phyloP scores from a whole-genome alignment of 2,888 invertebrate genomes.

The Nomada hirtipes region DNA sequence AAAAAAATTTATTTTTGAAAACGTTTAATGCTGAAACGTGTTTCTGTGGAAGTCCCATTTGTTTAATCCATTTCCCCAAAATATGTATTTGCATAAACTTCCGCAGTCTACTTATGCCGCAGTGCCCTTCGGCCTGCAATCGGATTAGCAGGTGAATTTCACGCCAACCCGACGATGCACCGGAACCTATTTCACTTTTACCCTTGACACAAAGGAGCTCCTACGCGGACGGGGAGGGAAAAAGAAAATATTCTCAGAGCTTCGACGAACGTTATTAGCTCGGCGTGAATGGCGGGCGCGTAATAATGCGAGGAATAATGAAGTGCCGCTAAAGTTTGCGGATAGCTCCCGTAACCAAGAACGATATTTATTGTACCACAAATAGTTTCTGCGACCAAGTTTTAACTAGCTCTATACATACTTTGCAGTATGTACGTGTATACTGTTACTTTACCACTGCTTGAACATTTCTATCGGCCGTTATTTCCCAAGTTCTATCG shows the following conservation, averaged over 20 bases:
- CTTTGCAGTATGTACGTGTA: constrained; percentile 22
- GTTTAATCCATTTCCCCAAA: no score
- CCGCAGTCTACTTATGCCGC: no score
- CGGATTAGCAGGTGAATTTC: constrained; percentile 26
- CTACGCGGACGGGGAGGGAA: background rate
- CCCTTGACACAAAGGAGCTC: background rate
- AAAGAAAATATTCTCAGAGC: background rate
- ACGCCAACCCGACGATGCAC: constrained; percentile 4
- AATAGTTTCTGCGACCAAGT: constrained; percentile 60
- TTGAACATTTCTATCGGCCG: constrained; percentile 68
- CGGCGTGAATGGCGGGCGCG: constrained; percentile 4
- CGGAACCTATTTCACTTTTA: background rate
- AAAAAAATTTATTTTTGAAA: no score
- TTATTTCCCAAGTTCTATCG: constrained; percentile 64
- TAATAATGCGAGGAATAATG: constrained; percentile 25
- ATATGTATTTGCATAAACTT: no score
- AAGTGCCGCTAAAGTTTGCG: constrained; percentile 45
- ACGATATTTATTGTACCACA: constrained; percentile 59
- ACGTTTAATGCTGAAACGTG: no score
- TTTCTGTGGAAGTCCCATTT: no score
- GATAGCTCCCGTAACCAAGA: constrained; percentile 44
- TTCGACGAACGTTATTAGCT: constrained; percentile 21
- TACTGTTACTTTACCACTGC: constrained; percentile 65
- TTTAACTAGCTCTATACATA: constrained; percentile 66
- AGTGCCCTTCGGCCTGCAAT: constrained; percentile 10